Percentiles rank a stretch among this genome's conserved stretches.
Conservation (phyloP, 2,888 invertebrate species). For the Deilephila porcellus region DNA sequence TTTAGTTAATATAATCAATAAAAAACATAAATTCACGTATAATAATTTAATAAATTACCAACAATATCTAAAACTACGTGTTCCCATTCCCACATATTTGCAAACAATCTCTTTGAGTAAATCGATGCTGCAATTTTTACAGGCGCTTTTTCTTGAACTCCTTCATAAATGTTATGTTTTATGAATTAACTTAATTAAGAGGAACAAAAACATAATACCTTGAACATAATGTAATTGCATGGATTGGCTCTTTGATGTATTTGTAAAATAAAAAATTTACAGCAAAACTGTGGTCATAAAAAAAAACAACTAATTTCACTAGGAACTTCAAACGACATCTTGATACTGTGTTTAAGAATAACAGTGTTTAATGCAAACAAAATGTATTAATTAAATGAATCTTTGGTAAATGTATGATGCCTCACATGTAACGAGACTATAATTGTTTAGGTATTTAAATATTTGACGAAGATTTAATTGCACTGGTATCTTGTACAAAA, state of each 20-base stretch:
- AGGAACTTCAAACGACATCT: too few relatives aligned
- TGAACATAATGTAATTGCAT: too few relatives aligned
- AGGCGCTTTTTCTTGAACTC: conserved; percentile 1
- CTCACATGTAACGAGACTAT: neutral
- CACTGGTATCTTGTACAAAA: neutral
- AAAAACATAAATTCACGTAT: neutral
- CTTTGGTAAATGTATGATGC: neutral
- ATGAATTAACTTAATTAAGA: neutral
- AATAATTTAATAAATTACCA: conserved; percentile 15
- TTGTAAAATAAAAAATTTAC: too few relatives aligned
- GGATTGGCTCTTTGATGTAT: too few relatives aligned
- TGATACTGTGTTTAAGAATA: too few relatives aligned
- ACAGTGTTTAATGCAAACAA: neutral
- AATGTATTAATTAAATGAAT: neutral
- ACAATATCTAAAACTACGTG: conserved; percentile 13
- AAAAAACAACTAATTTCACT: too few relatives aligned
- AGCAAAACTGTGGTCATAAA: too few relatives aligned
- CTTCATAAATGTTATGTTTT: neutral
- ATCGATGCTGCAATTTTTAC: neutral
- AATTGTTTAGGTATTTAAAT: neutral
- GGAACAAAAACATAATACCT: neutral
- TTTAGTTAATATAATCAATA: neutral
- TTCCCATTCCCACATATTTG: neutral
- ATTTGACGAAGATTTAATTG: neutral
- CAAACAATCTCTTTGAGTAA: neutral